Evolutionary conservation across 2,888 invertebrate species (phyloP).

Genomic region (Lasioglossum morio): DNA sequence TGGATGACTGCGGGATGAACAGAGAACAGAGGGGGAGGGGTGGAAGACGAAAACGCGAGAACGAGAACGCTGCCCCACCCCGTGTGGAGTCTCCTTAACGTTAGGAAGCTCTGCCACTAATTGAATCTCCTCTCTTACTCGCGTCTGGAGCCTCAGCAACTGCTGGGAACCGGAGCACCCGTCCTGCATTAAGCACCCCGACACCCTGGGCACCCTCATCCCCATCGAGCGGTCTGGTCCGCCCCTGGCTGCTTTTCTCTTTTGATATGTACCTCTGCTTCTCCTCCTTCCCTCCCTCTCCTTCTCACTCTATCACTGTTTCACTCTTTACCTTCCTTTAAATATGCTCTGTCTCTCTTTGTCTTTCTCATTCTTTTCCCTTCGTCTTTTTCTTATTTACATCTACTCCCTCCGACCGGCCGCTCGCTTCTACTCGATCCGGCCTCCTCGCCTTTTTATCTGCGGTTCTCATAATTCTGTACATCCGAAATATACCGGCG

Average conservation of each 20-base stretch:
- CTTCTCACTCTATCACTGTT: conserved; percentile 7
- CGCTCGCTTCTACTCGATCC: not conserved
- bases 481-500: not conserved
- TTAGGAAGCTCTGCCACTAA: conserved; percentile 84
- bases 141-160: conserved; percentile 83
- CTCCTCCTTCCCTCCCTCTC: conserved; percentile 38
- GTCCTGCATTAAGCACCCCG: conserved; percentile 84
- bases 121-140: conserved; percentile 84
- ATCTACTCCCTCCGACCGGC: not conserved
- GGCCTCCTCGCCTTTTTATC: not conserved
- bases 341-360: conserved; percentile 8
- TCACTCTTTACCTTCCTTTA: conserved; percentile 35
- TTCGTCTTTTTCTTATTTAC: conserved; percentile 14
- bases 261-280: conserved; percentile 56
- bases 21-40: conserved; percentile 5
- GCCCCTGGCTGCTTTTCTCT: conserved; percentile 58
- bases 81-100: conserved; percentile 83
- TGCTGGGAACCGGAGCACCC: conserved; percentile 84
- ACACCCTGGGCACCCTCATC: conserved; percentile 82
- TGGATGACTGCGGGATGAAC: conserved; percentile 35
- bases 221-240: conserved; percentile 73
- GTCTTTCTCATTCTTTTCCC: not conserved
- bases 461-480: not conserved
- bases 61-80: conserved; percentile 54
- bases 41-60: conserved; percentile 24